These are phyloP conservation scores for Meiosimyza platycephala DNA, from an alignment of 2,888 invertebrate genomes.

Conservation along the genomic window DNA sequence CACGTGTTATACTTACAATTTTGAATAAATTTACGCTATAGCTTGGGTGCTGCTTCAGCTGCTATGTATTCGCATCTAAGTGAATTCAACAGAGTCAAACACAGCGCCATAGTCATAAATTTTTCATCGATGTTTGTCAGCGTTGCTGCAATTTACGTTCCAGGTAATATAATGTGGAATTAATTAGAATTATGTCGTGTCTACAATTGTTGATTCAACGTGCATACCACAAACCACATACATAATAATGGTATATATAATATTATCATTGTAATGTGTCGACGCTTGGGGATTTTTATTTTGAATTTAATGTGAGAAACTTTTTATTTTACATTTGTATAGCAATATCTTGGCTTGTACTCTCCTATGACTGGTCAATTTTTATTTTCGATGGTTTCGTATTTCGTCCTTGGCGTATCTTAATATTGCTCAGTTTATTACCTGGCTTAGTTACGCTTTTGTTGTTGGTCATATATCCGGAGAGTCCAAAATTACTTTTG, in stretches of 20 bases:
- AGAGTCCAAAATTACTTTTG: slow-evolving; percentile 57
- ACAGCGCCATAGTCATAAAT: slow-evolving; percentile 60
- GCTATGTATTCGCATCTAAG: slow-evolving; percentile 58
- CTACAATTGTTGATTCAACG: no score
- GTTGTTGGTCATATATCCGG: slow-evolving; percentile 53
- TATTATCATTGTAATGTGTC: not conserved
- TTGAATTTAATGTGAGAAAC: not conserved
- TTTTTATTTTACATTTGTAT: slow-evolving; percentile 3
- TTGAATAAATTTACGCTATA: slow-evolving; percentile 33
- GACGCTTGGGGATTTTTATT: not conserved
- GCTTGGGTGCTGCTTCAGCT: slow-evolving; percentile 57
- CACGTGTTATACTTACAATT: not conserved
- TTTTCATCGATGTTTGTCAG: slow-evolving; percentile 63
- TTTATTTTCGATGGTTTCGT: slow-evolving; percentile 50
- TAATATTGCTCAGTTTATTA: slow-evolving; percentile 53
- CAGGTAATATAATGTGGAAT: slow-evolving; percentile 48
- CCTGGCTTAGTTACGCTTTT: slow-evolving; percentile 56
- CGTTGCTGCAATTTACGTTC: slow-evolving; percentile 58
- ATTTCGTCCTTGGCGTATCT: slow-evolving; percentile 59
- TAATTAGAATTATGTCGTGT: not conserved
- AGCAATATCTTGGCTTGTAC: slow-evolving; percentile 57
- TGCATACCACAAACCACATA: no score
- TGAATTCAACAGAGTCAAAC: slow-evolving; percentile 58
- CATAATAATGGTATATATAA: no score
- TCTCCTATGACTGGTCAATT: slow-evolving; percentile 56